These are phyloP conservation scores for Chionoecetes opilio DNA, from an alignment of 1,140 invertebrate genomes.

Conservation along the genomic window DNA sequence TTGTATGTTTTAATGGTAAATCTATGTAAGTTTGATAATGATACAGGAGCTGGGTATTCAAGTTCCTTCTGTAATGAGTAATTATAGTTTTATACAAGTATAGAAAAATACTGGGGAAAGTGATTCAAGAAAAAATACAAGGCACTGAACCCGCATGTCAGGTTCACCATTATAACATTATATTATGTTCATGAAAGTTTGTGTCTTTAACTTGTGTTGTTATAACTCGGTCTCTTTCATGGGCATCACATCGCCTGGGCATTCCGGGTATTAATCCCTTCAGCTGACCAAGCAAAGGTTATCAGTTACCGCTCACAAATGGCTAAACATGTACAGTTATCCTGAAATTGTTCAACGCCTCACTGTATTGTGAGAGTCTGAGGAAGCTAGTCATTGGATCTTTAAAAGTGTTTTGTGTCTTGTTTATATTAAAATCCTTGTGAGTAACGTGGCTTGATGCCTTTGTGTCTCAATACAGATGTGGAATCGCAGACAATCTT, in stretches of 20 bases:
- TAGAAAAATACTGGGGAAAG: constrained; percentile 39
- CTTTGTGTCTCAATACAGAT: not conserved
- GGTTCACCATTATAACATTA: not conserved
- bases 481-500: not conserved
- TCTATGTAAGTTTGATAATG: constrained; percentile 50
- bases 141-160: constrained; percentile 5
- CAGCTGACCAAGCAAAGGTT: not conserved
- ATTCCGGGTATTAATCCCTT: not conserved
- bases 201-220: not conserved
- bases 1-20: constrained; percentile 60
- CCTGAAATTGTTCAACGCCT: not conserved
- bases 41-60: constrained; percentile 68
- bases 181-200: not conserved
- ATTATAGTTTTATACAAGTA: constrained; percentile 53
- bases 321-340: not conserved
- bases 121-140: constrained; percentile 28
- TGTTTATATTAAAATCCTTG: not conserved
- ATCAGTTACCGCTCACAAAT: not conserved
- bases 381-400: not conserved
- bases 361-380: not conserved
- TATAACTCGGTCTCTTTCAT: not conserved
- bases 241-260: not conserved
- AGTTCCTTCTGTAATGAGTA: constrained; percentile 66
- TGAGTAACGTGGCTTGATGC: not conserved
- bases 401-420: not conserved